Evolutionary conservation across 2,113 vertebrate species (phyloP).

Genomic region (Nerophis lumbriciformis): DNA sequence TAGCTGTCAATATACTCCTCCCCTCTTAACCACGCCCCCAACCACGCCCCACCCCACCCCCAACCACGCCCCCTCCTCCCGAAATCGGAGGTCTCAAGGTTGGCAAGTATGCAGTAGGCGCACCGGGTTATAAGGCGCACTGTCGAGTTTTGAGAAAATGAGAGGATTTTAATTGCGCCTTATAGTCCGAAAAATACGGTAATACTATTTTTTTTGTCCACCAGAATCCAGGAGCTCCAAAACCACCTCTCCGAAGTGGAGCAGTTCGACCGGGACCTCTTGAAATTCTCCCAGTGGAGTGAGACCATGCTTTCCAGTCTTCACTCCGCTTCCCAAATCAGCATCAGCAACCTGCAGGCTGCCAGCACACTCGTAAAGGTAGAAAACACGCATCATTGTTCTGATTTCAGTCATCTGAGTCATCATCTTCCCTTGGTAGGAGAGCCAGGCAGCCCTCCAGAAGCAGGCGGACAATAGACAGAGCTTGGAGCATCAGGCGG

Average conservation of each 20-base stretch:
- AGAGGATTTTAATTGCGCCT: no score
- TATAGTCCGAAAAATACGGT: background rate
- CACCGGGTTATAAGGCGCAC: no score
- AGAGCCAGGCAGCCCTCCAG: constrained; percentile 71
- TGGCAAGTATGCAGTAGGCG: no score
- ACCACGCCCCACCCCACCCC: no score
- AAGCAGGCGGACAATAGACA: constrained; percentile 69
- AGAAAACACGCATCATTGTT: constrained; percentile 16
- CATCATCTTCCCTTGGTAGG: constrained; percentile 61
- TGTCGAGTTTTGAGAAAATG: no score
- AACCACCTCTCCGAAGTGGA: constrained; percentile 75
- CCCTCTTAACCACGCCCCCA: no score
- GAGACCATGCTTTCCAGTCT: constrained; percentile 81
- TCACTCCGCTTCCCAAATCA: constrained; percentile 79
- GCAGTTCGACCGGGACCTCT: constrained; percentile 81
- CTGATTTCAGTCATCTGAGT: background rate
- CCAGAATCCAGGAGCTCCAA: constrained; percentile 79
- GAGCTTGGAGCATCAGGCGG: constrained; percentile 73
- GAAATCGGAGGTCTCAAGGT: no score
- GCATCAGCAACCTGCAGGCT: constrained; percentile 70
- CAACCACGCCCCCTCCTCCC: no score
- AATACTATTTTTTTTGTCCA: constrained; percentile 10
- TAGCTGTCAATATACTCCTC: no score
- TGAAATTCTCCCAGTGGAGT: constrained; percentile 87
- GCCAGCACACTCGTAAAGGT: constrained; percentile 79